Evolutionary conservation across 2,797 vertebrate genomes (phyloP).

Genomic region (Squalus acanthias): DNA sequence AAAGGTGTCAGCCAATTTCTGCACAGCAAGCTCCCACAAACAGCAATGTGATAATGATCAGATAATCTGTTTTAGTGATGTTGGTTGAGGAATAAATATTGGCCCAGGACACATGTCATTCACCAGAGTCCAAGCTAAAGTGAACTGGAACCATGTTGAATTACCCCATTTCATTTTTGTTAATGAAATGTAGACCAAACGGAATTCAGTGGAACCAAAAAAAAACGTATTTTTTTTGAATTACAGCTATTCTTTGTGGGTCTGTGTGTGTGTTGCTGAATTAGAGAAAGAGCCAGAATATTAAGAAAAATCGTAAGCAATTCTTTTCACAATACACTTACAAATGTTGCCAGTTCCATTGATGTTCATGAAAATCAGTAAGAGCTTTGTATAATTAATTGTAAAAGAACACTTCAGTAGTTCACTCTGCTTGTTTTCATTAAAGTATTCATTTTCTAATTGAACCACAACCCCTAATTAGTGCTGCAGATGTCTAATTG

Average conservation of each 20-base stretch:
- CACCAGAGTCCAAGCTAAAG: neutral
- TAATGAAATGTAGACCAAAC: neutral
- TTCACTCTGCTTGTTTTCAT: conserved; percentile 24
- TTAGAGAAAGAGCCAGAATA: neutral
- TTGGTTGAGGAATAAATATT: neutral
- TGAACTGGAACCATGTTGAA: neutral
- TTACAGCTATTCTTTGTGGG: neutral
- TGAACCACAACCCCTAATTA: neutral
- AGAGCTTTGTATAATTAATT: neutral
- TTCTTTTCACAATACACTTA: neutral
- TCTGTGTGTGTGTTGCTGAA: neutral
- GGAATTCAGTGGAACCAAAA: neutral
- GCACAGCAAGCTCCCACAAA: neutral
- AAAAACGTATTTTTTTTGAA: neutral
- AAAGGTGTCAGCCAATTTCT: neutral
- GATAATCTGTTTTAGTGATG: neutral
- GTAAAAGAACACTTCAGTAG: neutral
- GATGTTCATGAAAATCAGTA: neutral
- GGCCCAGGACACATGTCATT: neutral
- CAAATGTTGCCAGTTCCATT: neutral
- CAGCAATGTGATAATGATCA: neutral
- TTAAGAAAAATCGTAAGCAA: neutral
- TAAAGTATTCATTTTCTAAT: conserved; percentile 23
- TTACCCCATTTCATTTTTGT: neutral
- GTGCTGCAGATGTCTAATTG: conserved; percentile 5